Evolutionary conservation across 2,113 vertebrate species (phyloP), one percentile per base, ranked within the genome.

Genomic region (Crotalus viridis): DNA sequence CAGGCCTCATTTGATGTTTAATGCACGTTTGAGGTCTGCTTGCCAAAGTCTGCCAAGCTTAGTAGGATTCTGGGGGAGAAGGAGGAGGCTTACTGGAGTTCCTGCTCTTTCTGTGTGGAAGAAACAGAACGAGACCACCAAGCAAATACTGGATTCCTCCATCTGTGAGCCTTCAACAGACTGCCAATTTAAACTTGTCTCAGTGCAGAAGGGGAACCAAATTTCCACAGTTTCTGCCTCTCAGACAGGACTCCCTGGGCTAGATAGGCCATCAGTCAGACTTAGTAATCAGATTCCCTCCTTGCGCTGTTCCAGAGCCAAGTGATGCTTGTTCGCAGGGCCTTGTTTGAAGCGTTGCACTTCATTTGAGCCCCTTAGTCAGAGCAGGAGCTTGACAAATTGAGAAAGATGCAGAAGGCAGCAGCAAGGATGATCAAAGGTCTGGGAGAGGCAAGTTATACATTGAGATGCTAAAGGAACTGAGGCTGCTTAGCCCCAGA

Each of bases 341-440:
- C 87, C 88, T 64, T 22, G 12, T 90, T 64, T 64, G 88, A 93
- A 90, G 92, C 52, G 88, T 46, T 17, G n/a, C 39, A 48, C 46
- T 93, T 24, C 13, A 81, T 93, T 90, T 90, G 92, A 93, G 89
- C 89, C 9, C 46, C 81, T 90, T 85, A 15, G 28, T 52, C 33
- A 48, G 12, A 87, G 89, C 56, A 51, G 56, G 54, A 64, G 61
- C 88, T 93, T 93, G 89, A 90, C 92, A 90, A 93, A 90, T 43
- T 52, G 88, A 86, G 86, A 61, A 61, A 22, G 89, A 90, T 64
- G 52, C 24, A 51, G 92, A 64, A 59, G 92, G 90, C 56, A 90
- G 48, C 89, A 39, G 81, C 55, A 85, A 52, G 69, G 92, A 86
- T 93, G 92, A 93, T 93, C 81, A 90, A 93, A 93, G 81, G 89